Conservation (phyloP, 1,140 invertebrate species). For the Drosophila nikananu region DNA sequence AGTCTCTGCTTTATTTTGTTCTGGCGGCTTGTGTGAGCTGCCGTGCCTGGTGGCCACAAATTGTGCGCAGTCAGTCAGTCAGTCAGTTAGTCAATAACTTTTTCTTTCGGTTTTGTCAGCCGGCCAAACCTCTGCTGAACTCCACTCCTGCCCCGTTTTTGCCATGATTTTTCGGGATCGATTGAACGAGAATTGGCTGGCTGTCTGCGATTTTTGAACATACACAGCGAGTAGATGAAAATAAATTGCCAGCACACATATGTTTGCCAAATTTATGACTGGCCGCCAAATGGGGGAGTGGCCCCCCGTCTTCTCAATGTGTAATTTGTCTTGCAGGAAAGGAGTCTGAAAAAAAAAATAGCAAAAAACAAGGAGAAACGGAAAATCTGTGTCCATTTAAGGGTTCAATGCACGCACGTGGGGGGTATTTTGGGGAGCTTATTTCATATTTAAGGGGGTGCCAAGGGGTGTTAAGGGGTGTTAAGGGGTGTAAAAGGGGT, state of each 20-base stretch:
- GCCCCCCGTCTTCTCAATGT: constrained; percentile 20
- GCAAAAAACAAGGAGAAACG: neutral
- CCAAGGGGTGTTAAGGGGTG: too few relatives aligned
- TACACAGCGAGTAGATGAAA: constrained; percentile 56
- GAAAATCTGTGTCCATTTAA: constrained; percentile 23
- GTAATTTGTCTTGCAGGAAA: constrained; percentile 69
- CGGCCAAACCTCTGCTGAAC: neutral
- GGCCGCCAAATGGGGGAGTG: constrained; percentile 16
- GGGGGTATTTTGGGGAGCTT: neutral
- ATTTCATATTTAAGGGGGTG: neutral
- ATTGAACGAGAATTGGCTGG: constrained; percentile 69
- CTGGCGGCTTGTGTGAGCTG: constrained; percentile 8
- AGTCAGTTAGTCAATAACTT: constrained; percentile 40
- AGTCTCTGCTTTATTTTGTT: neutral
- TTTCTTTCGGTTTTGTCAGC: constrained; percentile 46
- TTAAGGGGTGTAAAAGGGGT: too few relatives aligned
- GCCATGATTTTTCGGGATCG: constrained; percentile 49
- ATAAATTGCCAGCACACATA: constrained; percentile 79
- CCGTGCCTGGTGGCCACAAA: constrained; percentile 61
- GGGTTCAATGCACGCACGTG: constrained; percentile 42
- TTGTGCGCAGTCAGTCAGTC: constrained; percentile 36
- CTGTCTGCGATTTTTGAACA: constrained; percentile 62
- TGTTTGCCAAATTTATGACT: constrained; percentile 71
- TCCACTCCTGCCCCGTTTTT: neutral
- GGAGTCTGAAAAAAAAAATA: constrained; percentile 21